Evolutionary conservation across 2,888 invertebrate species (phyloP), one percentile per base, ranked within the genome.

Genomic region (Strigamia maritima): DNA sequence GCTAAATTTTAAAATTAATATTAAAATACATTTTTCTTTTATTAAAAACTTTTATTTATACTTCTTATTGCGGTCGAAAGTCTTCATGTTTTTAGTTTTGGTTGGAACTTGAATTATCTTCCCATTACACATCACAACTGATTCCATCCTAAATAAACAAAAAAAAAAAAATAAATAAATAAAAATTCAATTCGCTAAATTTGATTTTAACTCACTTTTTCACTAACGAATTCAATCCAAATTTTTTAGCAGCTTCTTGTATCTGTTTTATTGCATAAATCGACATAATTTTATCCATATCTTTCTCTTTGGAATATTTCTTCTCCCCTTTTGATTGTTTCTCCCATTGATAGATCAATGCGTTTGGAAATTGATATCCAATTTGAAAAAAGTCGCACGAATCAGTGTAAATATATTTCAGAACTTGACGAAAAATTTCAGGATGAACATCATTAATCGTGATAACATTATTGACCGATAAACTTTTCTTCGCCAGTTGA

Each of bases 381-480:
- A 87, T 82, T 77, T 87, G 87, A 0, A 89, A 85, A 24, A 92
- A 88, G 82, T 90, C 90, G 84, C 92, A 92, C 0, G 86, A 87
- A 6, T 90, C 90, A 0, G 91, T 91, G 84, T 95, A 94, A 82
- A 94, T 90, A 84, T 87, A 91, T 79, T 87, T 85, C 8, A 94
- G 84, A n/a, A 94, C 86, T 81, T 93, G 88, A 80, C 91, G 89
- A 84, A 94, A 93, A 80, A 93, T 90, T 77, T 90, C 89, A 0
- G 90, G 89, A 78, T 90, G 88, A 0, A 90, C 86, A 80, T 89
- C 89, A 0, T 89, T 87, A 4, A 92, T 83, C 22, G 84, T 82
- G 0, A 91, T 83, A 0, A 85, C 84, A 0, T 87, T 86, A n/a
- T 49, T 16, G 3, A 16, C 83, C 82, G 19, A 80, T 79, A n/a